Evolutionary conservation across 2,113 vertebrate genomes (phyloP).

Genomic region (Upupa epops): DNA sequence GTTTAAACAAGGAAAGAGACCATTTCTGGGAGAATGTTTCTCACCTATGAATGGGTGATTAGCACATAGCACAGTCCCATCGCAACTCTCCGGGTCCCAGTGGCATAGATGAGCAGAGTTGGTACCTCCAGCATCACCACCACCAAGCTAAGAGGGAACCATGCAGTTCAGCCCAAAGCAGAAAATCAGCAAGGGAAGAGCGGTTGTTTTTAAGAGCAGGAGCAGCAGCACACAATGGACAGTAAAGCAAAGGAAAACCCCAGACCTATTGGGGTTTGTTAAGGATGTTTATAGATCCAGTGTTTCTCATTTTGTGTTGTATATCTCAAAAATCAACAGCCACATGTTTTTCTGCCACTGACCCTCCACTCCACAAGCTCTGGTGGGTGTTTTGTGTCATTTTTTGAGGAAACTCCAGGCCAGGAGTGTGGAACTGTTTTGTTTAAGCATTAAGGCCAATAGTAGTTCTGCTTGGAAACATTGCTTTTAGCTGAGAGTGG

Average conservation of each 20-base stretch:
- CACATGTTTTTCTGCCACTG: not conserved
- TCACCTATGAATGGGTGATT: not conserved
- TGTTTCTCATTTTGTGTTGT: not conserved
- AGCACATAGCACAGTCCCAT: fast-evolving
- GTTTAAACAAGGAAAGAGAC: not conserved
- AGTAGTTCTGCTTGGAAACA: not conserved
- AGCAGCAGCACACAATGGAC: not conserved
- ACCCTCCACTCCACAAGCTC: not conserved
- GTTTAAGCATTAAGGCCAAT: not conserved
- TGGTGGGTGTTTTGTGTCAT: not conserved
- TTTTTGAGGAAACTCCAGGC: slow-evolving; percentile 25
- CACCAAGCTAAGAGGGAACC: not conserved
- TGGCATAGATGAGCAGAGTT: not conserved
- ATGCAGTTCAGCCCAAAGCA: not conserved
- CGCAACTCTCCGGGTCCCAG: not conserved
- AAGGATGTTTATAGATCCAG: slow-evolving; percentile 7
- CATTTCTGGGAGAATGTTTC: not conserved
- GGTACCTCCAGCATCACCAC: not conserved
- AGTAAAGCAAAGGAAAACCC: not conserved
- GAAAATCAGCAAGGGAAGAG: not conserved
- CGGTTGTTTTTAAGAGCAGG: not conserved
- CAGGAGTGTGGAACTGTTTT: not conserved
- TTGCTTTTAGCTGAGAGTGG: not conserved
- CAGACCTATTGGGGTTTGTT: not conserved
- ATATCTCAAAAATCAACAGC: slow-evolving; percentile 41